Base-by-base conservation (phyloP, 2,797 vertebrate genomes). In the Oceanodroma leucorhoa region DNA sequence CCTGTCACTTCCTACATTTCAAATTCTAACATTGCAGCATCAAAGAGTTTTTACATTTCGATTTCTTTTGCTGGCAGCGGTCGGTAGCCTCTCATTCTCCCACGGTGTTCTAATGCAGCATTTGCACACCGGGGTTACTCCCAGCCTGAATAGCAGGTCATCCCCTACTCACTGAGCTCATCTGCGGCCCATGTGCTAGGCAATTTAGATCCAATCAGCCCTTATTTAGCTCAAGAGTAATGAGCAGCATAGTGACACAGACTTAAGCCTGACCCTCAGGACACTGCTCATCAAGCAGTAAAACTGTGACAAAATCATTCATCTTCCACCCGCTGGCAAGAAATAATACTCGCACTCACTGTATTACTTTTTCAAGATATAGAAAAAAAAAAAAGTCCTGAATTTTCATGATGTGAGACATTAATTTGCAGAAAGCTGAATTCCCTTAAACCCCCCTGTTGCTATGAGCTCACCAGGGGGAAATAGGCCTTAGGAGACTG, bases 221-320 rank as follows among this genome's bases (percentile, higher is more conserved):
- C 98, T 98, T 98, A 98, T 98, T 98, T 98, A 98, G 98, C 98
- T 98, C 98, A 98, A 98, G 98, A 98, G 98, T 98, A 98, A 98
- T 98, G 98, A 98, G 98, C 98, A 98, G 98, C 98, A 98, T 98
- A 98, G 98, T 98, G 98, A 98, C 98, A 98, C 98, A 98, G 98
- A 98, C 98, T 98, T 98, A 98, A 98, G 98, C 98, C 98, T 98
- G 98, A 98, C 98, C 98, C 98, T 98, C 98, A 98, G 98, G 98
- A 98, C 98, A 98, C 98, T 98, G 98, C 98, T 98, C 98, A 98
- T 98, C 98, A 98, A 98, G 98, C 98, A 98, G 98, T 98, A 98
- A 98, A 98, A 98, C 98, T 98, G 98, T 98, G 98, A 98, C 98
- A 98, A 98, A 98, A 98, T 98, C 98, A 98, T 98, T 98, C 98